Conservation (phyloP, 2,797 vertebrate species). For the Neosalanx taihuensis region DNA sequence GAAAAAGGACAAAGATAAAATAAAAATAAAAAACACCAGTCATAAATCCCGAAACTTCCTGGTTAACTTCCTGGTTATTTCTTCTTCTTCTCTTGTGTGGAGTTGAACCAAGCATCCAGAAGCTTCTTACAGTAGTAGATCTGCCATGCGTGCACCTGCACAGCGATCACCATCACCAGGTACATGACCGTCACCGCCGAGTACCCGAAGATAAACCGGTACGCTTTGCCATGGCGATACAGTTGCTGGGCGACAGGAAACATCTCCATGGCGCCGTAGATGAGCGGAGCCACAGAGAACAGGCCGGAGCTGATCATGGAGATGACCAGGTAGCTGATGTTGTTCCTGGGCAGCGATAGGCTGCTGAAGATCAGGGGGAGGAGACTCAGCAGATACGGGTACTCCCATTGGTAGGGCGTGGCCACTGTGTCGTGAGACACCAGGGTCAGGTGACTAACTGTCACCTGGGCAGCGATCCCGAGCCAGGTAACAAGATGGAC, state of each 20-base stretch:
- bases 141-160: slow-evolving; percentile 96
- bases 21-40: slow-evolving; percentile 18
- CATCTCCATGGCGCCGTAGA: slow-evolving; percentile 98
- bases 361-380: slow-evolving; percentile 86
- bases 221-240: slow-evolving; percentile 92
- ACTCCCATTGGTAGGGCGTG: slow-evolving; percentile 96
- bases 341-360: slow-evolving; percentile 91
- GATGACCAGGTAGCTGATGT: slow-evolving; percentile 96
- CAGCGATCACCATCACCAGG: slow-evolving; percentile 86
- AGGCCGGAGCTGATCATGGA: slow-evolving; percentile 96
- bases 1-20: slow-evolving; percentile 17
- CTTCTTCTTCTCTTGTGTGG: slow-evolving; percentile 97
- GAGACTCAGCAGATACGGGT: slow-evolving; percentile 91
- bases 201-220: slow-evolving; percentile 95
- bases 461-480: slow-evolving; percentile 86
- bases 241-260: slow-evolving; percentile 96
- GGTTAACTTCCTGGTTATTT: slow-evolving; percentile 70
- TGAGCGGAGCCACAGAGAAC: slow-evolving; percentile 92
- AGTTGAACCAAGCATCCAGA: slow-evolving; percentile 95
- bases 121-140: slow-evolving; percentile 98
- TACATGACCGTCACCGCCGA: slow-evolving; percentile 95
- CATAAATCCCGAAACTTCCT: slow-evolving; percentile 7
- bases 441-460: slow-evolving; percentile 81
- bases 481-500: slow-evolving; percentile 89
- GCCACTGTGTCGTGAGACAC: slow-evolving; percentile 88